These are phyloP conservation scores for Malthinus flaveolus DNA, from an alignment of 2,888 invertebrate genomes.

Conservation along the genomic window DNA sequence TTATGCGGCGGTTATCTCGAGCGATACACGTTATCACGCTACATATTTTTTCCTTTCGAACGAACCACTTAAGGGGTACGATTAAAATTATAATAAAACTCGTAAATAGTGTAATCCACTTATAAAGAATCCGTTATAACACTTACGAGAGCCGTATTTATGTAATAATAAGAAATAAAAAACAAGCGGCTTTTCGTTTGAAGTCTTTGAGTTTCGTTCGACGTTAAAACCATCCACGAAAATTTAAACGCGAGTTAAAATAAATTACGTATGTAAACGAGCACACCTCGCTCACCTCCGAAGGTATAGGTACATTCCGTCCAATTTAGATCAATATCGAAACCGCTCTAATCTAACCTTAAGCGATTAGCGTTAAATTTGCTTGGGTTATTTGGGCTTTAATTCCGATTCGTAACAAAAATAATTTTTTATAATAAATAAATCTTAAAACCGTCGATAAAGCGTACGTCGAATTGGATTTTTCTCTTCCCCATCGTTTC, in stretches of 20 bases:
- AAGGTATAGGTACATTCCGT: no score
- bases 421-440: constrained; percentile 9
- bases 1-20: constrained; percentile 5
- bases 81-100: constrained; percentile 21
- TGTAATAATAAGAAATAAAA: constrained; percentile 13
- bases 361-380: no score
- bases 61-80: constrained; percentile 14
- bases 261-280: no score
- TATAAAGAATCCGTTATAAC: constrained; percentile 20
- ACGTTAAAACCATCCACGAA: not conserved
- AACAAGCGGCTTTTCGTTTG: constrained; percentile 10
- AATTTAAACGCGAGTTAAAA: no score
- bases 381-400: no score
- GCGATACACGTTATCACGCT: constrained; percentile 3
- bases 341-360: no score
- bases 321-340: no score
- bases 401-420: no score
- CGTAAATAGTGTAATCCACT: constrained; percentile 22
- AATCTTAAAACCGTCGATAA: constrained; percentile 28
- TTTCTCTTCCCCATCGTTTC: constrained; percentile 30
- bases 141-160: constrained; percentile 19
- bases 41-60: constrained; percentile 3
- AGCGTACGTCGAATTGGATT: constrained; percentile 28
- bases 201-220: not conserved
- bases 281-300: no score